Percentiles rank a stretch among this genome's conserved stretches.
Conservation (phyloP, 2,888 invertebrate species). For the Dolichopus griseipennis region DNA sequence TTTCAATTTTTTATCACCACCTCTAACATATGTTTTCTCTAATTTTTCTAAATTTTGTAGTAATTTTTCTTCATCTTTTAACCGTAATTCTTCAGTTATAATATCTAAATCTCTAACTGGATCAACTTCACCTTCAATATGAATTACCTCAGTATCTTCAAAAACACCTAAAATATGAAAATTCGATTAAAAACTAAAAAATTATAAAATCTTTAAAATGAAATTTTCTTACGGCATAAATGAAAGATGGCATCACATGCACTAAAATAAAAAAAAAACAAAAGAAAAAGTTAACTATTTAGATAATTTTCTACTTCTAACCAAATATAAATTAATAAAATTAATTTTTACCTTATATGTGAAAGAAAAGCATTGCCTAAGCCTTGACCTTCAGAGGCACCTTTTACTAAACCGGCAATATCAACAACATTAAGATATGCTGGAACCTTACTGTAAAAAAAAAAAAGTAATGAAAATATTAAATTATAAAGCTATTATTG, state of each 20-base stretch:
- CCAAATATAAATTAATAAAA: background rate
- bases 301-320: background rate
- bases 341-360: constrained; percentile 58
- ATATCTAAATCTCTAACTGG: constrained; percentile 95
- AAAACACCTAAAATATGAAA: constrained; percentile 65
- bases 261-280: constrained; percentile 32
- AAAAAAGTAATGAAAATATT: background rate
- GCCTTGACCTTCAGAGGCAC: constrained; percentile 96
- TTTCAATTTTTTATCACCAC: constrained; percentile 88
- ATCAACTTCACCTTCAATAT: constrained; percentile 97
- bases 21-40: constrained; percentile 72
- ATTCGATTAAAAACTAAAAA: too few species aligned
- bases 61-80: constrained; percentile 91
- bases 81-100: constrained; percentile 86
- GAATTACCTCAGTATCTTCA: constrained; percentile 95
- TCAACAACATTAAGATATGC: constrained; percentile 96
- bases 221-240: constrained; percentile 72
- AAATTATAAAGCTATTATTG: too few species aligned
- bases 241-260: constrained; percentile 98
- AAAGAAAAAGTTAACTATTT: background rate
- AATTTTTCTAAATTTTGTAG: constrained; percentile 72
- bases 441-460: constrained; percentile 80
- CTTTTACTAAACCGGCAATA: constrained; percentile 96
- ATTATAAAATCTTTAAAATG: constrained; percentile 13
- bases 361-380: constrained; percentile 98